Conservation (phyloP, 2,797 vertebrate species). For the Eulemur rubriventer region DNA sequence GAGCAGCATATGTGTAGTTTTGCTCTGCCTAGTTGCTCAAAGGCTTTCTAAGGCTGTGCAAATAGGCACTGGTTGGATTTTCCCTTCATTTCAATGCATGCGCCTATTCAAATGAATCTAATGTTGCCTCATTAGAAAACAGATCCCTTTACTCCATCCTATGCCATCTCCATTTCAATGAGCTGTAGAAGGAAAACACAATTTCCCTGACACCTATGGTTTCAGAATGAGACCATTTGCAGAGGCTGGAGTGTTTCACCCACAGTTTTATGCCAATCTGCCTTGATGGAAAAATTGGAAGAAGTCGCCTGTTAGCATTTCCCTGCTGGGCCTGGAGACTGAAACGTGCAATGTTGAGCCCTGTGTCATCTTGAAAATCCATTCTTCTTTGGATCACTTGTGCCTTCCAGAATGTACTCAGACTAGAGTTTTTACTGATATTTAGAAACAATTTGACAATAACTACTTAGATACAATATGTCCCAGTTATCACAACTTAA, state of each 20-base stretch:
- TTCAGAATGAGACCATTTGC: slow-evolving; percentile 7
- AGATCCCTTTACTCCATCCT: slow-evolving; percentile 6
- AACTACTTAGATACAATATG: neutral
- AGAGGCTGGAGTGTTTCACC: neutral
- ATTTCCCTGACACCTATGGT: neutral
- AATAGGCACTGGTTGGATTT: slow-evolving; percentile 57
- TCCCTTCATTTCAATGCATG: slow-evolving; percentile 45
- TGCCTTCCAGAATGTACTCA: neutral
- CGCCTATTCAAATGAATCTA: slow-evolving; percentile 53
- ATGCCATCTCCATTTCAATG: slow-evolving; percentile 37
- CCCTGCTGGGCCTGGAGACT: neutral
- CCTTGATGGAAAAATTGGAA: neutral
- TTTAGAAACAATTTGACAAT: slow-evolving; percentile 21
- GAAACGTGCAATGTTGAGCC: neutral
- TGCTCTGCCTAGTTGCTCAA: slow-evolving; percentile 35
- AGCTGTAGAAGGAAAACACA: slow-evolving; percentile 16
- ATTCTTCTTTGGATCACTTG: neutral
- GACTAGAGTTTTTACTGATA: neutral
- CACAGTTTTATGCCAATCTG: neutral
- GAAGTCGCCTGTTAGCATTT: neutral
- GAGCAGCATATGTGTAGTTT: slow-evolving; percentile 42
- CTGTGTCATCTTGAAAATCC: neutral
- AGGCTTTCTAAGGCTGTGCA: slow-evolving; percentile 18
- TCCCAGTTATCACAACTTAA: neutral
- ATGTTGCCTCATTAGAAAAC: slow-evolving; percentile 71